These are phyloP conservation scores for Mellilla xanthometata DNA, from an alignment of 2,888 invertebrate species.

Conservation along the genomic window DNA sequence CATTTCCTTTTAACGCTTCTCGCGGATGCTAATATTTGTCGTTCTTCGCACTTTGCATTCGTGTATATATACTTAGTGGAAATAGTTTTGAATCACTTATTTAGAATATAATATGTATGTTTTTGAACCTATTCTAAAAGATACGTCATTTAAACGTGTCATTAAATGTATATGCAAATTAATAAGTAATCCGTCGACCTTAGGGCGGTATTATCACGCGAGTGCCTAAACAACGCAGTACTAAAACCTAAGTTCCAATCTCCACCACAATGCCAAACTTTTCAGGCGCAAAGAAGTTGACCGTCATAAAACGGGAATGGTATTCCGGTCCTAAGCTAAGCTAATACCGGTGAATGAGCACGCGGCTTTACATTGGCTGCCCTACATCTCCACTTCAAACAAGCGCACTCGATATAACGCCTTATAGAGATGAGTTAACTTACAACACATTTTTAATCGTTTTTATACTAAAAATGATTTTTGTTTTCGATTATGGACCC, in stretches of 20 bases:
- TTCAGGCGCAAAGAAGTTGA: constrained; percentile 1
- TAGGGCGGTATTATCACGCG: no score
- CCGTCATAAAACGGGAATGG: constrained; percentile 1
- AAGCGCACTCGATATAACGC: constrained; percentile 1
- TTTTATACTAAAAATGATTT: no score
- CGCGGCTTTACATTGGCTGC: constrained; percentile 10
- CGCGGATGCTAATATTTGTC: constrained; percentile 13
- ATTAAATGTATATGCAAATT: no score
- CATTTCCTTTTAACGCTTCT: constrained; percentile 14
- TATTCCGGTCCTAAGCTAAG: constrained; percentile 2
- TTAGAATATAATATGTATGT: no score
- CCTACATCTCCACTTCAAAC: constrained; percentile 11
- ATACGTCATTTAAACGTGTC: no score
- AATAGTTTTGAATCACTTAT: no score
- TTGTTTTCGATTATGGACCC: no score
- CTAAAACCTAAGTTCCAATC: constrained; percentile 2
- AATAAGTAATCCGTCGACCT: no score
- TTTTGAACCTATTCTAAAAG: no score
- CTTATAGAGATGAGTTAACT: constrained; percentile 9
- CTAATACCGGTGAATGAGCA: constrained; percentile 6
- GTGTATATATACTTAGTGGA: no score
- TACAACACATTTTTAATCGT: no score
- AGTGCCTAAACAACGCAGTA: no score
- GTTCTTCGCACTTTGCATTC: constrained; percentile 3
- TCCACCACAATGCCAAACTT: background rate